Evolutionary conservation across 2,888 invertebrate species (phyloP).

Genomic region (Cephus spinipes): DNA sequence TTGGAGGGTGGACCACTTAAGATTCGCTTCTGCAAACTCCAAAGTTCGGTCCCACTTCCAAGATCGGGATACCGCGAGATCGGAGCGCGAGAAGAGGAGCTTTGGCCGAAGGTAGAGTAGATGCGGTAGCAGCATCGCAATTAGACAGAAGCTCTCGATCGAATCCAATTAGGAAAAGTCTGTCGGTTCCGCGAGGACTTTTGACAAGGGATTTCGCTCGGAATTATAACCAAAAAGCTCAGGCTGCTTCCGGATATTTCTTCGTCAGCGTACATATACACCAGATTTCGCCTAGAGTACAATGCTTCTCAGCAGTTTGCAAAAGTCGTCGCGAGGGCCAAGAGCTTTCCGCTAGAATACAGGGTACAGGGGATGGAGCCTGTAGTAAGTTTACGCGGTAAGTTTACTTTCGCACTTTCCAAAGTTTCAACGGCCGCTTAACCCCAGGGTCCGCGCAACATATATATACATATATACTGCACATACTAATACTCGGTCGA

Average conservation of each 20-base stretch:
- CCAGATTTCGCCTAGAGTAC: neutral
- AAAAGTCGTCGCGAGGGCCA: neutral
- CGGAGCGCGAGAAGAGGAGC: neutral
- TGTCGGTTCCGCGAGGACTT: neutral
- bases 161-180: neutral
- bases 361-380: neutral
- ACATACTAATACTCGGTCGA: neutral
- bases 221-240: neutral
- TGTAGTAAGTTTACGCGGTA: neutral
- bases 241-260: neutral
- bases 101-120: neutral
- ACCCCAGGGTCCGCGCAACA: neutral
- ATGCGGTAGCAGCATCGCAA: neutral
- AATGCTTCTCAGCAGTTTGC: neutral
- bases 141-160: neutral
- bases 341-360: neutral
- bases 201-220: neutral
- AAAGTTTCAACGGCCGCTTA: neutral
- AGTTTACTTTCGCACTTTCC: neutral
- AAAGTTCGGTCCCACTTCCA: constrained; percentile 41
- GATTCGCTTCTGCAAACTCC: constrained; percentile 45
- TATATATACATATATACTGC: neutral
- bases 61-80: neutral
- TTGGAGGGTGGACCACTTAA: constrained; percentile 44
- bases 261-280: neutral